Evolutionary conservation across 2,888 invertebrate genomes (phyloP), one percentile per base, ranked within the genome.

Genomic region (Allacma fusca): DNA sequence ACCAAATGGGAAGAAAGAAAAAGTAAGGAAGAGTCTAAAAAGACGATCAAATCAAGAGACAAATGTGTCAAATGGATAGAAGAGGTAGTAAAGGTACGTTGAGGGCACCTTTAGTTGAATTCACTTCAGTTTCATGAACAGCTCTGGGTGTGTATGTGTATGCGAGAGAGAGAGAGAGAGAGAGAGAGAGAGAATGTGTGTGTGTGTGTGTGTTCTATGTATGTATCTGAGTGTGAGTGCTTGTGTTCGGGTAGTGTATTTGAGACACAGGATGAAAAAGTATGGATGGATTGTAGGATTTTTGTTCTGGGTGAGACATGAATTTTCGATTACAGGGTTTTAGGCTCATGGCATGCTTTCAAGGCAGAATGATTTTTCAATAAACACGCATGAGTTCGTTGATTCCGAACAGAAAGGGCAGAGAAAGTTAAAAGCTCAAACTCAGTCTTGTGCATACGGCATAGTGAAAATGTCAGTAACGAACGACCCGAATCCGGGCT

Each of bases 281-380:
- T 83, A 83, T 82, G 81, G 82, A 81, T 80, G 81, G 81, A 82
- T 81, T 82, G 79, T 81, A 80, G 81, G 81, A 82, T 83, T 83
- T 83, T 83, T 83, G 83, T 83, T 83, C 82, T 83, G 83, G 81
- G 83, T 82, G 80, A 82, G 81, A 83, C 83, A 83, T 82, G 83
- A 83, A 83, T 82, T 82, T 83, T 83, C 83, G 83, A 83, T 83
- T 83, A 83, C 81, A 81, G 82, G 82, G 82, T 82, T 82, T 83
- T 82, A 83, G 83, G 83, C 82, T 82, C 82, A 82, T 83, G 82
- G 83, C 82, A 83, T 82, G 81, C 83, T 82, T 83, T 83, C 82
- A 83, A 83, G 82, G 83, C 80, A 83, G 83, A 82, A 81, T 83
- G 83, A 83, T 83, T 83, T 83, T 83, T 83, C 83, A 83, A 83